Evolutionary conservation across 1,140 invertebrate genomes (phyloP), one percentile per base, ranked within the genome.

Genomic region (Frieseomelitta varia): DNA sequence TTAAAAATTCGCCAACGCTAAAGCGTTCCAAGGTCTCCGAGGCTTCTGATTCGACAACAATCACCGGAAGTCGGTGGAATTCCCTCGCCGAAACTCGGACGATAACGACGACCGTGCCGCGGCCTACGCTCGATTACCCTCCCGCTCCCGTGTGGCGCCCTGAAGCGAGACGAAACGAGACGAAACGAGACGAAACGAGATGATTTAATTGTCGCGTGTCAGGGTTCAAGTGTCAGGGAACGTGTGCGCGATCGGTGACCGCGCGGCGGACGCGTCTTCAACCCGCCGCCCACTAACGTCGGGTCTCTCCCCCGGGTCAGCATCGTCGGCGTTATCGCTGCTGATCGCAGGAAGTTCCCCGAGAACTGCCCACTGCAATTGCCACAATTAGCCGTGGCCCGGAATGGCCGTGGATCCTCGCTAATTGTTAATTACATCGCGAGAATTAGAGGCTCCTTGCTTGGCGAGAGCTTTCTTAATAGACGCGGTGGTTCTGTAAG

Each of bases 121-220:
- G 85, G 55, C 93, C 92, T 89, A 93, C 93, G 89, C 91, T 77
- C 81, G 91, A 93, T 94, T 92, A 65, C 1, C 51, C 82, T 4
- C 8, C 14, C 73, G 21, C 74, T 30, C 30, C 30, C 30, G 30
- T 2, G 78, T 78, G 87, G 90, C 90, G 88, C 87, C 85, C 88
- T 85, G 84, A 83, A 77, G 55, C 71, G 83, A 90, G 85, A 87
- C 87, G 74, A 88, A 82, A 75, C 87, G 90, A 88, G 90, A 93
- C 92, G 90, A 92, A n/a, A n/a, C 71, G 83, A 90, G 85, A 87
- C 87, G 74, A 88, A 82, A 75, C 87, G 90, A 88, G 90, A 93
- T 93, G 90, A 92, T 93, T 94, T 91, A 93, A 93, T 93, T 93
- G 91, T 81, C 87, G 83, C 19, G 86, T 88, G 91, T 86, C 91